Conservation (phyloP, 2,797 vertebrate genomes). For the Melanotaenia maccullochi region DNA sequence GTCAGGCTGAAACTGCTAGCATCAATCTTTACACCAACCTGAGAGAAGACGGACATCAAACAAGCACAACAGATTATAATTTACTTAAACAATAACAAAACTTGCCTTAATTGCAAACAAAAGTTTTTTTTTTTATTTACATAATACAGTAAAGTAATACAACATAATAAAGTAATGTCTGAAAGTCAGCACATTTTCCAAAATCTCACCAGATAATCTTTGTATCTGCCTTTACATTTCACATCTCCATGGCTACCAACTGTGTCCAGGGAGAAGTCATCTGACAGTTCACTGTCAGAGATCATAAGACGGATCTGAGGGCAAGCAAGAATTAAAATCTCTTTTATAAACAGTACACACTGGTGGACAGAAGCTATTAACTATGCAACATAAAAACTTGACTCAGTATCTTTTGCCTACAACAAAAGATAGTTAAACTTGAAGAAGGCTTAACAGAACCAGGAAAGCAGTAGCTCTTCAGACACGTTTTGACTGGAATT, state of each 20-base stretch:
- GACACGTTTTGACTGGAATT: neutral
- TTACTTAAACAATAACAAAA: neutral
- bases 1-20: conserved; percentile 96
- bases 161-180: neutral
- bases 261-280: conserved; percentile 96
- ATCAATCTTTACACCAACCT: conserved; percentile 96
- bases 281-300: conserved; percentile 94
- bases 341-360: neutral
- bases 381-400: neutral
- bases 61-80: neutral
- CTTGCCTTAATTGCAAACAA: too few species aligned
- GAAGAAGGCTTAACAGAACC: neutral
- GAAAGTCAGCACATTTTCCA: neutral
- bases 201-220: conserved; percentile 91
- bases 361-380: too few species aligned
- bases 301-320: conserved; percentile 94
- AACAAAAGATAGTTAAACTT: neutral
- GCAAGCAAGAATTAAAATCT: conserved; percentile 33
- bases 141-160: too few species aligned
- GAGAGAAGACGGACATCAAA: conserved; percentile 25
- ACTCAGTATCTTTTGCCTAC: neutral
- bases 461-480: neutral
- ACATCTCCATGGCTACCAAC: conserved; percentile 95
- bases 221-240: conserved; percentile 92
- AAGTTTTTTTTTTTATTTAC: too few species aligned